phyloP scores from a whole-genome alignment of 2,888 invertebrate genomes.

The Drosophila suboccidentalis region DNA sequence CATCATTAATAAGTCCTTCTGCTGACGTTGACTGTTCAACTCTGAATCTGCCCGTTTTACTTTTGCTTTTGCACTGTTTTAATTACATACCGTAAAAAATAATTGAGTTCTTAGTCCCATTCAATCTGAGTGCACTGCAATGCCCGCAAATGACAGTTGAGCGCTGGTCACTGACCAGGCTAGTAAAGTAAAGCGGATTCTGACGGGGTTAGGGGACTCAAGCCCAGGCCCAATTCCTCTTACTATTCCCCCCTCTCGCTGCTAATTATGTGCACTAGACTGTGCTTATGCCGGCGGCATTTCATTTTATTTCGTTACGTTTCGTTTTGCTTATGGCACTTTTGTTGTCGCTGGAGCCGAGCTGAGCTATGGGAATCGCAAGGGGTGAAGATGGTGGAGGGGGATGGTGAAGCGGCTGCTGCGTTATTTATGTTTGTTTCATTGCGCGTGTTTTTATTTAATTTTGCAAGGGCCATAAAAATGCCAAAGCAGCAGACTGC shows the following conservation, averaged over 20 bases:
- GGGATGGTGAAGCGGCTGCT: slow-evolving; percentile 15
- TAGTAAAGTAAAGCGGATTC: slow-evolving; percentile 1
- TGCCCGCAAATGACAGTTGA: slow-evolving; percentile 50
- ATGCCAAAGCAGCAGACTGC: slow-evolving; percentile 43
- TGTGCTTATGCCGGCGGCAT: slow-evolving; percentile 60
- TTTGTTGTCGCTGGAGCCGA: slow-evolving; percentile 30
- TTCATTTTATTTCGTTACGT: slow-evolving; percentile 55
- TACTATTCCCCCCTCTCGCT: slow-evolving; percentile 9
- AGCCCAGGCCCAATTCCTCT: slow-evolving; percentile 26
- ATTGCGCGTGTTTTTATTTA: slow-evolving; percentile 78
- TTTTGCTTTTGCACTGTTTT: slow-evolving; percentile 49
- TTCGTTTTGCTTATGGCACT: slow-evolving; percentile 49
- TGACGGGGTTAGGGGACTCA: background rate
- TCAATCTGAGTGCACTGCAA: slow-evolving; percentile 58
- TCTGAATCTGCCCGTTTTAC: slow-evolving; percentile 12
- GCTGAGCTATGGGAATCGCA: slow-evolving; percentile 2
- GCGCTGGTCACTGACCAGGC: slow-evolving; percentile 66
- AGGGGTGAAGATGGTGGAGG: background rate
- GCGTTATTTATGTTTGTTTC: slow-evolving; percentile 64
- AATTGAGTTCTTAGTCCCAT: slow-evolving; percentile 73
- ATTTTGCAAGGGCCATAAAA: slow-evolving; percentile 68
- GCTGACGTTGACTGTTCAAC: slow-evolving; percentile 62
- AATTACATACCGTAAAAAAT: slow-evolving; percentile 73
- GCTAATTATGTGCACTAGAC: slow-evolving; percentile 79
- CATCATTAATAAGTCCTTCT: slow-evolving; percentile 74